Conservation (phyloP, 2,797 vertebrate species). For the Macrochelys suwanniensis region DNA sequence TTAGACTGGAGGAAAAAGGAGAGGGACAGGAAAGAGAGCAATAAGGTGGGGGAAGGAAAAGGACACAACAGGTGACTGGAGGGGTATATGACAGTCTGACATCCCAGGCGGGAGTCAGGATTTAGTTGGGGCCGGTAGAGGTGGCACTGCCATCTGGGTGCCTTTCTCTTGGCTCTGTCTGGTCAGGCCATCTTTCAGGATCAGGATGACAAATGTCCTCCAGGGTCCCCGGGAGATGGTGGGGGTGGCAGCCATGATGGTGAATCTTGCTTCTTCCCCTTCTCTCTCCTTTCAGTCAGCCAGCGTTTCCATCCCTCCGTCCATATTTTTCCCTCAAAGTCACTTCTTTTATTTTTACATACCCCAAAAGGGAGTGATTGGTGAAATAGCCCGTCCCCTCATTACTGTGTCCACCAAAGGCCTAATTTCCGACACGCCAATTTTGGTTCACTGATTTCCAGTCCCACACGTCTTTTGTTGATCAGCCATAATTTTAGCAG, state of each 20-base stretch:
- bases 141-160: background rate
- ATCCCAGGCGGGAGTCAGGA: background rate
- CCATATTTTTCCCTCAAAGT: background rate
- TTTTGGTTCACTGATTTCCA: background rate
- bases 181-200: background rate
- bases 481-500: background rate
- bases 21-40: background rate
- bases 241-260: no score
- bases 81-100: background rate
- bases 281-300: background rate
- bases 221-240: background rate
- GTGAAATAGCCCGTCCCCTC: background rate
- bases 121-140: background rate
- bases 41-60: background rate
- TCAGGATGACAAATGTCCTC: background rate
- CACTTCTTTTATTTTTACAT: background rate
- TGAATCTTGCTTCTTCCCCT: no score
- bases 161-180: background rate
- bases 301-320: background rate
- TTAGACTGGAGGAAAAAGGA: background rate
- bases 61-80: background rate
- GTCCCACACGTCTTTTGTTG: background rate
- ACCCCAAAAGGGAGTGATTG: background rate
- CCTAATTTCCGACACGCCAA: background rate
- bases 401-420: background rate